Percentiles rank a stretch among this genome's conserved stretches.
Conservation (phyloP, 2,888 invertebrate species). For the Romanomermis culicivorax region DNA sequence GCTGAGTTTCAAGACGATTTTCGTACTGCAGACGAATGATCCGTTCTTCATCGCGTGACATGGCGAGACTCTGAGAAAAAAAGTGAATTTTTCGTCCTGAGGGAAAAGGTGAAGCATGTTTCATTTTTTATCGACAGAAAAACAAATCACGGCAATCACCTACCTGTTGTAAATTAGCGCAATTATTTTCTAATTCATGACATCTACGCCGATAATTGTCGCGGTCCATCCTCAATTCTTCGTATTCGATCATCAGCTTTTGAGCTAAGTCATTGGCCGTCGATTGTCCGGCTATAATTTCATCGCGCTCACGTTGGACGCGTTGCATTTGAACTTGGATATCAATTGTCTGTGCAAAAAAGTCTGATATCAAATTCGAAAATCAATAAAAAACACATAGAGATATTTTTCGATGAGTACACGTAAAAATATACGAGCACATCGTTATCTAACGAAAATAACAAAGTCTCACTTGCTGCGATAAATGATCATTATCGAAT, state of each 20-base stretch:
- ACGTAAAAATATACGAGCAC: too few relatives aligned
- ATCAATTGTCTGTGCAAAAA: conserved; percentile 1
- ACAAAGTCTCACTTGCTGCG: not conserved
- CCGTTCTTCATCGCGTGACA: not conserved
- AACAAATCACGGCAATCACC: too few relatives aligned
- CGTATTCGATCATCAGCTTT: conserved; percentile 7
- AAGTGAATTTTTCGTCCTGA: too few relatives aligned
- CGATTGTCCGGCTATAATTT: not conserved
- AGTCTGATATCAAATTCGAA: too few relatives aligned
- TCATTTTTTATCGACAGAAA: too few relatives aligned
- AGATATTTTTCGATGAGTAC: too few relatives aligned
- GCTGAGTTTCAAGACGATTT: not conserved
- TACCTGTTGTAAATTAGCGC: not conserved
- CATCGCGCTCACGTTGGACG: not conserved
- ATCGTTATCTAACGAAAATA: too few relatives aligned
- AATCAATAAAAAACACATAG: too few relatives aligned
- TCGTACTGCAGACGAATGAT: conserved; percentile 1
- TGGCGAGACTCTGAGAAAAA: not conserved
- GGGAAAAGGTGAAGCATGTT: too few relatives aligned
- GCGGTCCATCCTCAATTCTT: conserved; percentile 1
- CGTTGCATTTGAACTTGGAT: not conserved
- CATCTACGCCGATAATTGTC: not conserved
- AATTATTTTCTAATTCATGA: not conserved
- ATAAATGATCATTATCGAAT: not conserved
- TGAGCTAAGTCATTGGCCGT: not conserved